A percentile compares a stretch with the other conserved stretches of the same genome.
Conservation (phyloP, 2,797 vertebrate genomes). For the Crenichthys baileyi region DNA sequence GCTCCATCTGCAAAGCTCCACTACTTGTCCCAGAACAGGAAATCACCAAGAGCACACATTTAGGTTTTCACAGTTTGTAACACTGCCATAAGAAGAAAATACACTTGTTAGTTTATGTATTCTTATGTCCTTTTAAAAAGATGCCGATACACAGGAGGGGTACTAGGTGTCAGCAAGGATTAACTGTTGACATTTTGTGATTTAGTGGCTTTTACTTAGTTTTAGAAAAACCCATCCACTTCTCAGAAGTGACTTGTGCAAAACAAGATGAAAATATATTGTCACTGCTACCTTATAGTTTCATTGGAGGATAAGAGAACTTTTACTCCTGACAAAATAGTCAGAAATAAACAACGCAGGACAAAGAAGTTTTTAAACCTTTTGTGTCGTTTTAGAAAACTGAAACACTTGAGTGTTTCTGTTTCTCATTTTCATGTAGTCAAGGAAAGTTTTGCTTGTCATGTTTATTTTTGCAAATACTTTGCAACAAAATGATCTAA, state of each 20-base stretch:
- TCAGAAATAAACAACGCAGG: not conserved
- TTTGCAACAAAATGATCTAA: not conserved
- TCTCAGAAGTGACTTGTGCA: not conserved
- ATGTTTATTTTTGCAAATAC: not conserved
- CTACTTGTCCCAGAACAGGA: not conserved
- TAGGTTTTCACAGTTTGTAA: conserved; percentile 1
- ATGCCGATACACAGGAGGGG: not conserved
- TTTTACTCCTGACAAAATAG: not conserved
- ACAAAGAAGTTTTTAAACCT: not conserved
- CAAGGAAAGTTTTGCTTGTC: not conserved
- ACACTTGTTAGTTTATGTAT: not conserved
- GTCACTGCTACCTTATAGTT: not conserved
- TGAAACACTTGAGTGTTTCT: not conserved
- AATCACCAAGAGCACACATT: conserved; percentile 9
- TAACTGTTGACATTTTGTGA: not conserved
- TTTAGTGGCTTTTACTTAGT: not conserved
- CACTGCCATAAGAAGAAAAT: conserved; percentile 1
- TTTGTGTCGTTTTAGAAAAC: not conserved
- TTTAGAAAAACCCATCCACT: not conserved
- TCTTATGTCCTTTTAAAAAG: not conserved
- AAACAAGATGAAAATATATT: not conserved
- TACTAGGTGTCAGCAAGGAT: not conserved
- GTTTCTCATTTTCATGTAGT: not conserved
- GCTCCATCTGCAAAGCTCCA: not conserved
- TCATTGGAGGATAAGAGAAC: not conserved